Base-by-base conservation (phyloP, 2,888 invertebrate species). In the Zygaena filipendulae region DNA sequence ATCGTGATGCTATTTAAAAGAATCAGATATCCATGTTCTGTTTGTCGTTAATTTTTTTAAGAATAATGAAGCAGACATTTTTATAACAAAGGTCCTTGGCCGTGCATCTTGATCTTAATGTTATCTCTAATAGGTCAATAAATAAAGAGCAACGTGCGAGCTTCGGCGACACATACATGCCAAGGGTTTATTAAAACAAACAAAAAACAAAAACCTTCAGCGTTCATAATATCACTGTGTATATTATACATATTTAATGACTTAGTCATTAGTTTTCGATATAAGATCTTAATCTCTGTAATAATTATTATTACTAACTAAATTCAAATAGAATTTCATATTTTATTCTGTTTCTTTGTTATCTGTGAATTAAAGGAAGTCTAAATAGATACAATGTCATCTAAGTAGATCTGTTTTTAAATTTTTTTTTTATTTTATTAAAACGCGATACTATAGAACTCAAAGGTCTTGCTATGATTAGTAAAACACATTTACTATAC, bases 71-170 rank as follows among this genome's bases (percentile, higher is more conserved):
- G 71, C 68, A 66, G 71, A 72, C 71, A 75, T 75, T 77, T 79
- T 79, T 77, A 75, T 75, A 77, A 77, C 77, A 79, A 79, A 79
- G 74, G 75, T 77, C 77, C 74, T 77, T 75, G 72, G 74, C 77
- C 77, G 75, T 77, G 75, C 75, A 74, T 77, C 75, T 72, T 64
- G 79, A 77, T 77, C 77, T 75, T 68, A 72, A 75, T 77, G 75
- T 77, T 77, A 79, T 79, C 77, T 79, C 75, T 79, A 79, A 79
- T 79, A 79, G 77, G 75, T 68, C 75, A 79, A 79, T 79, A 79
- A 79, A 79, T 79, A 75, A 77, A 55, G 52, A 60, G 59, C 68
- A 70, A 74, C 77, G 77, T 70, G 77, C 71, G 72, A 77, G 74
- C 77, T 69, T 71, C 71, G 68, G 64, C 67, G 71, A 77, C 74